Conservation (phyloP, 2,888 invertebrate species). For the Tridacna crocea region DNA sequence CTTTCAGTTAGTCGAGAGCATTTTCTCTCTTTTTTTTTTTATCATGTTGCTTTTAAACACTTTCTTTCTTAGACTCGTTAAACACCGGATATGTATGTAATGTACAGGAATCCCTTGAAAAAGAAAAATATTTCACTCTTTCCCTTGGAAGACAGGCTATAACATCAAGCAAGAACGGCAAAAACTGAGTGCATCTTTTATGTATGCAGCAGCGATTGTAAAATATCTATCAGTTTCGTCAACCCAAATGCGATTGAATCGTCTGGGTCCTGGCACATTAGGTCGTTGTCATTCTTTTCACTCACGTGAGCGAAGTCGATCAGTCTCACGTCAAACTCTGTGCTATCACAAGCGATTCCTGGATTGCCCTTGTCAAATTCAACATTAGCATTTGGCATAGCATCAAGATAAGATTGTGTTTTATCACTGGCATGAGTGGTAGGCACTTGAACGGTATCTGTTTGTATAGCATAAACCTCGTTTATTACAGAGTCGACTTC, state of each 20-base stretch:
- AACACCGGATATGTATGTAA: too few relatives aligned
- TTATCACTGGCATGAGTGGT: not conserved
- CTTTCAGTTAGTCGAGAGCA: too few relatives aligned
- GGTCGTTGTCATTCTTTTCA: slow-evolving; percentile 1
- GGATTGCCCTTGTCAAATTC: not conserved
- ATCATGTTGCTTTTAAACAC: too few relatives aligned
- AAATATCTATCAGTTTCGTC: slow-evolving; percentile 20
- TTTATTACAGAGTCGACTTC: not conserved
- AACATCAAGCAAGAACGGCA: too few relatives aligned
- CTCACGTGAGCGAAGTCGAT: slow-evolving; percentile 98
- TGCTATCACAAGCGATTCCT: not conserved
- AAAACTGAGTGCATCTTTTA: not conserved
- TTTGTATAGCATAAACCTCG: not conserved
- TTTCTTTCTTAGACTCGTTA: too few relatives aligned
- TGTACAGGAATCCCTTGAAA: too few relatives aligned
- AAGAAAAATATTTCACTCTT: too few relatives aligned
- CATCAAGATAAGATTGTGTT: not conserved
- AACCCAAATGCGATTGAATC: slow-evolving; percentile 40
- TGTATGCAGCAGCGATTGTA: not conserved
- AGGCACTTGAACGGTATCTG: not conserved
- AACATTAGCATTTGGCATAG: not conserved
- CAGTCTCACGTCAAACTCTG: slow-evolving; percentile 90
- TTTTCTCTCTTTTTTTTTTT: too few relatives aligned
- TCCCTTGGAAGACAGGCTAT: too few relatives aligned
- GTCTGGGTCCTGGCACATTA: slow-evolving; percentile 6